Conservation (phyloP, 2,113 vertebrate genomes). For the Bos indicus region DNA sequence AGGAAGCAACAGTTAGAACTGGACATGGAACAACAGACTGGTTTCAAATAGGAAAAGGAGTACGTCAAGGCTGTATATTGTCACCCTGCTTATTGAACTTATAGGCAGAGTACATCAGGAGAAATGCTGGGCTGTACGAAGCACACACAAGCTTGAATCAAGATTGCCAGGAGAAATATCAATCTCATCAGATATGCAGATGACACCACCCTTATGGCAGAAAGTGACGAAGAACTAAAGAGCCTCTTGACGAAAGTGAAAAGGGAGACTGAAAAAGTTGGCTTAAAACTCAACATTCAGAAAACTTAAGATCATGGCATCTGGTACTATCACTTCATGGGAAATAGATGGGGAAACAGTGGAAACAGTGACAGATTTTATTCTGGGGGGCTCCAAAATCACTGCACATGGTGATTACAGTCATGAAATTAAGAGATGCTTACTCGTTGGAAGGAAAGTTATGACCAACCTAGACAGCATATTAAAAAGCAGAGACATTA, state of each 20-base stretch:
- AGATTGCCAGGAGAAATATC: background rate
- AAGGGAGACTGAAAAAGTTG: background rate
- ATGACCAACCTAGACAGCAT: background rate
- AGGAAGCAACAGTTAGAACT: background rate
- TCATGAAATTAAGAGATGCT: background rate
- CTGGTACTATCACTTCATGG: background rate
- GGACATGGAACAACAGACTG: background rate
- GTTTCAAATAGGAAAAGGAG: background rate
- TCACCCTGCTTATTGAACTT: background rate
- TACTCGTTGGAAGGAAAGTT: background rate
- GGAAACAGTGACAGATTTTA: background rate
- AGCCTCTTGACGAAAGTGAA: background rate
- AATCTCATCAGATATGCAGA: background rate
- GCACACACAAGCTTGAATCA: background rate
- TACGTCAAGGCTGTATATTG: background rate
- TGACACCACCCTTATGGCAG: background rate
- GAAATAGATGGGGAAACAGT: background rate
- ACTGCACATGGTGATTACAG: background rate
- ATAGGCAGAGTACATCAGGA: background rate
- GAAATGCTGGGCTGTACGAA: background rate
- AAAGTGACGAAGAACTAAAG: background rate
- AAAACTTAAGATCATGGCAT: background rate
- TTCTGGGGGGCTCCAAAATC: background rate
- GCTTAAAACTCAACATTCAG: background rate
- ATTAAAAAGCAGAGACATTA: background rate